Evolutionary conservation across 2,113 vertebrate genomes (phyloP).

Genomic region (Rattus norvegicus): GRCr8 NC_086023.1:169303001-169303500

Average conservation of each 20-base stretch:
- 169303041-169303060: constrained; percentile 31
- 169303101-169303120: neutral
- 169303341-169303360: constrained; percentile 75
- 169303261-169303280: neutral
- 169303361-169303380: constrained; percentile 69
- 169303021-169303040: constrained; percentile 61
- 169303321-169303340: constrained; percentile 48
- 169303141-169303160: constrained; percentile 45
- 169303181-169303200: constrained; percentile 47
- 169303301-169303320: neutral
- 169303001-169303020: constrained; percentile 76
- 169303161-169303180: constrained; percentile 32
- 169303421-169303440: constrained; percentile 70
- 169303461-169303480: constrained; percentile 74
- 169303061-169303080: neutral
- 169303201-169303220: constrained; percentile 21
- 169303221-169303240: neutral
- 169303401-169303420: constrained; percentile 66
- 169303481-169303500: constrained; percentile 80
- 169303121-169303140: neutral
- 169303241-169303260: neutral
- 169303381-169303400: constrained; percentile 58
- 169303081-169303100: constrained; percentile 49
- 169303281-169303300: neutral
- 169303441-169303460: constrained; percentile 72